Evolutionary conservation across 2,797 vertebrate genomes (phyloP), one percentile per base, ranked within the genome.

Genomic region (Gastrophryne carolinensis): DNA sequence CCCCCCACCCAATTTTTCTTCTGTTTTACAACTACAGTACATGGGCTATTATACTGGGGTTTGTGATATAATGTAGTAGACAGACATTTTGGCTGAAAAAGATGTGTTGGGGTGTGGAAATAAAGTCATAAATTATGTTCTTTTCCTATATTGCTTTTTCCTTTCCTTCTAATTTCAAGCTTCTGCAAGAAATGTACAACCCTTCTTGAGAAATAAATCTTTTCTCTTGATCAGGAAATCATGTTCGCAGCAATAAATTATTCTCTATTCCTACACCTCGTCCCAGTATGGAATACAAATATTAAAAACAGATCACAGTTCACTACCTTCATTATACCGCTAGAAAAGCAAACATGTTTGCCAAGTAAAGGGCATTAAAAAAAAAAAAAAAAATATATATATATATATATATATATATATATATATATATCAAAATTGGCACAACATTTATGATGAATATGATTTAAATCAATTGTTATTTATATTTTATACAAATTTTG

Each of bases 91-190:
- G 47, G 30, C 70, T 72, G 44, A 17, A 62, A 62, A 32, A 72
- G 23, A 72, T 52, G 63, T 62, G 30, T 62, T 72, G n/a, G n/a
- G n/a, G n/a, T 50, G 26, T 17, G 13, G 44, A n/a, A 8, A 63
- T 44, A 63, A 53, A 62, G 27, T n/a, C 23, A 72, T 72, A 72
- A 63, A 72, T 72, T 72, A 72, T 72, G 62, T 30, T 63, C 70
- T 72, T 32, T 53, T 53, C 34, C 32, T 72, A 72, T 62, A 72
- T 72, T 72, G 70, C 70, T 63, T 72, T 72, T 72, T 62, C 52
- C 70, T 53, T 72, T 47, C 19, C 30, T 53, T 72, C 62, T 63
- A 72, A 52, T 62, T 32, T 57, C 32, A 32, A 7, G 57, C 37
- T 63, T 47, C 15, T 72, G 44, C 70, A 57, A 53, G 44, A n/a